Base-by-base conservation (phyloP, 2,113 vertebrate species). In the Callocephalon fimbriatum region DNA sequence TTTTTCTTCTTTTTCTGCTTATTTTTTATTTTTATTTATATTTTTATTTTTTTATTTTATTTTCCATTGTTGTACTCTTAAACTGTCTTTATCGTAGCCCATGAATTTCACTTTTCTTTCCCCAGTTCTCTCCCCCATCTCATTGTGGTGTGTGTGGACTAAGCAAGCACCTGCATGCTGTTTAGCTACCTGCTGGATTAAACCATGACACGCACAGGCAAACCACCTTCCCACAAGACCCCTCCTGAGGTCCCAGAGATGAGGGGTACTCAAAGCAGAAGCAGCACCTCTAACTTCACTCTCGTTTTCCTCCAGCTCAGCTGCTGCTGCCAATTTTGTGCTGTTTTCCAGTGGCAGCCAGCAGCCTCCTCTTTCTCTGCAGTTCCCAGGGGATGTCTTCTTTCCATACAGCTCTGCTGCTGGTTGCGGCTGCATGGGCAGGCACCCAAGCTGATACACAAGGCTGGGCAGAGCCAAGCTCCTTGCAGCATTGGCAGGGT, bases 181-280 rank as follows among this genome's bases (percentile, higher is more conserved):
- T 53, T 79, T 26, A 47, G 20, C n/a, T 54, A 35, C 40, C 29
- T 61, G 67, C 38, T 74, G 61, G 29, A 38, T 80, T 40, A 67
- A 79, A 47, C n/a, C 20, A 7, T 22, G 45, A 10, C 14, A 31
- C 5, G 26, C 0, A 0, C 8, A 5, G 0, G 0, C 4, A 44
- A 26, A 10, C 10, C 0, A 0, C 4, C 23, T 74, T 85, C 29
- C 29, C 44, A 29, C 8, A 65, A 26, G 29, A 85, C 6, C 6
- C 9, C 7, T 92, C 50, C 59, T n/a, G 50, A 71, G 11, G 9
- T 45, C 13, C 16, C 21, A 59, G 38, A 9, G 16, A 32, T 6
- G 10, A 1, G 6, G 4, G 22, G 2, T 23, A 12, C n/a, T 66
- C 65, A 62, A 56, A 90, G 37, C 45, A 93, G 37, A 62, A 56